Evolutionary conservation across 1,140 invertebrate species (phyloP).

Genomic region (Samia ricini): DNA sequence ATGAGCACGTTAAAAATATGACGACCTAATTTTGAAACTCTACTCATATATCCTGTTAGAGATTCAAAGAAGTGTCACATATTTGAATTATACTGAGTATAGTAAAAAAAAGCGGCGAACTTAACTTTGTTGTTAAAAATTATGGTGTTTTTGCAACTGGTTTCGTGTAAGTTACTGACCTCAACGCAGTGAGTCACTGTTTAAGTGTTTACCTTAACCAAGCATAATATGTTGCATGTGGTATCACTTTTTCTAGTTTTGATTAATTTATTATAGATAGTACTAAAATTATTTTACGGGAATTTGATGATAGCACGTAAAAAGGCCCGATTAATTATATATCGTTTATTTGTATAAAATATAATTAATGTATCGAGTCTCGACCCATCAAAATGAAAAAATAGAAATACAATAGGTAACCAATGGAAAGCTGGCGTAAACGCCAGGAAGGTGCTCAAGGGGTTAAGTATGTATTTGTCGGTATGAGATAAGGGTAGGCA

Average conservation of each 20-base stretch:
- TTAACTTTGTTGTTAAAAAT: conserved; percentile 32
- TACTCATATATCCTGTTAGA: neutral
- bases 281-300: conserved; percentile 1
- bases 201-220: conserved; percentile 38
- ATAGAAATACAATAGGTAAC: too few species aligned
- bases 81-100: conserved; percentile 38
- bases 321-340: neutral
- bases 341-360: neutral
- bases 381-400: too few species aligned
- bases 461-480: too few species aligned
- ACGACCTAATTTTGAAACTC: neutral
- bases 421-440: too few species aligned
- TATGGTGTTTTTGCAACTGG: conserved; percentile 47
- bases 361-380: neutral
- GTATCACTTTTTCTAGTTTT: neutral
- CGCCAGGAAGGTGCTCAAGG: too few species aligned
- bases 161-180: conserved; percentile 47
- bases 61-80: conserved; percentile 39
- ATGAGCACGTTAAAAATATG: too few species aligned
- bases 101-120: conserved; percentile 25
- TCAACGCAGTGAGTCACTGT: conserved; percentile 37
- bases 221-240: conserved; percentile 14
- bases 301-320: neutral
- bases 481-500: too few species aligned
- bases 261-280: conserved; percentile 23